These are phyloP conservation scores for Dermochelys coriacea DNA, from an alignment of 2,797 vertebrate species.

Conservation along the genomic window DNA sequence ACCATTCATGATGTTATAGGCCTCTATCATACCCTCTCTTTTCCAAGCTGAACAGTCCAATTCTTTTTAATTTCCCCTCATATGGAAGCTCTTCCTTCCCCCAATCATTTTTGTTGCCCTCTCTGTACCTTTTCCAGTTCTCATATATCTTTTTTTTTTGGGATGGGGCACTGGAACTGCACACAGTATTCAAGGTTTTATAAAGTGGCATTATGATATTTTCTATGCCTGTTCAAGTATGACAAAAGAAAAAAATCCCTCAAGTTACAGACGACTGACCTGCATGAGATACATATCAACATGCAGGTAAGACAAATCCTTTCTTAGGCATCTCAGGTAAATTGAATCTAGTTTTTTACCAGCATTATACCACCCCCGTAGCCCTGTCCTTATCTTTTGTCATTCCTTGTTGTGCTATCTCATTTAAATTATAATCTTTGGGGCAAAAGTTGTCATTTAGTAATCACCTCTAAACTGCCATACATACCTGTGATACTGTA, in stretches of 20 bases:
- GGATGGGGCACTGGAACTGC: not conserved
- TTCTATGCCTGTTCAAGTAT: not conserved
- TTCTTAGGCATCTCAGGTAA: not conserved
- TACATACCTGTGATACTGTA: not conserved
- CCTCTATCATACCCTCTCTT: no score
- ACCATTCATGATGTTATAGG: no score
- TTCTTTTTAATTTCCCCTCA: no score
- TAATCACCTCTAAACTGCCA: slow-evolving; percentile 10
- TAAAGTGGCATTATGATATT: not conserved
- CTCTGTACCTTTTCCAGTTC: not conserved
- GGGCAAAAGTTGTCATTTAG: not conserved
- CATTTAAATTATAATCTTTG: not conserved
- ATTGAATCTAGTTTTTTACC: not conserved
- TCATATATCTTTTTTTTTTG: not conserved
- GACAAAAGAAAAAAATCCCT: not conserved
- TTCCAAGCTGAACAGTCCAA: no score
- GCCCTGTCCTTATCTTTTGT: not conserved
- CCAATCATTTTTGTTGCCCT: not conserved
- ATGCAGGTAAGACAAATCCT: not conserved
- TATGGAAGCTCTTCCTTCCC: no score
- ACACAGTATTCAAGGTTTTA: not conserved
- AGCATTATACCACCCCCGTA: not conserved
- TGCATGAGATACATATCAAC: not conserved
- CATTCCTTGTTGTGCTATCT: not conserved
- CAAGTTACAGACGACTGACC: fast-evolving